Evolutionary conservation across 2,113 vertebrate genomes (phyloP).

Genomic region (Tachysurus fulvidraco): DNA sequence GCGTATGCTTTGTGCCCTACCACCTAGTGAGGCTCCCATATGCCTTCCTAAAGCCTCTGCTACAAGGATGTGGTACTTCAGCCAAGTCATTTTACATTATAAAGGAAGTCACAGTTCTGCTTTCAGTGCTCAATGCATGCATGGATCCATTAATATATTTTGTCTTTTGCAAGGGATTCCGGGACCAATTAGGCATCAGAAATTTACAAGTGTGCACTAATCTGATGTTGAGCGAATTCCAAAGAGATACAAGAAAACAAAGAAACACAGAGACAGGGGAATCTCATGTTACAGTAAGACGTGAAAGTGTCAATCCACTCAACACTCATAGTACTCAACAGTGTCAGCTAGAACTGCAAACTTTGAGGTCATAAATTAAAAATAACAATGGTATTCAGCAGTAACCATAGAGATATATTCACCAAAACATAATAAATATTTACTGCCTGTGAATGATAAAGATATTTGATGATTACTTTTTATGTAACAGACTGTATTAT

Average conservation of each 20-base stretch:
- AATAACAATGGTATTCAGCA: background rate
- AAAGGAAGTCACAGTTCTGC: conserved; percentile 64
- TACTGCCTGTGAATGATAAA: background rate
- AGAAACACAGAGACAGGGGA: conserved; percentile 29
- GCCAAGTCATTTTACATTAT: conserved; percentile 53
- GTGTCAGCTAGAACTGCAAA: background rate
- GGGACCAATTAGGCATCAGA: conserved; percentile 51
- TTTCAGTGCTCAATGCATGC: conserved; percentile 70
- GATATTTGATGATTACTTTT: background rate
- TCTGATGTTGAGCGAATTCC: background rate
- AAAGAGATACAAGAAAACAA: background rate
- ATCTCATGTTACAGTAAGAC: background rate
- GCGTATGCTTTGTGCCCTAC: conserved; percentile 73
- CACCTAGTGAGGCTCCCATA: conserved; percentile 70
- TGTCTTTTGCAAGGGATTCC: conserved; percentile 70
- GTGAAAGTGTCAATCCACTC: conserved; percentile 16
- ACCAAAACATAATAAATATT: background rate
- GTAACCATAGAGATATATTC: background rate
- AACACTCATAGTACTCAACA: background rate
- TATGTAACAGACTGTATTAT: background rate
- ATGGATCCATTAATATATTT: conserved; percentile 75
- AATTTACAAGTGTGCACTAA: too few relatives aligned
- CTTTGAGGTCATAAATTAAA: background rate
- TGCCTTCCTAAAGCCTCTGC: conserved; percentile 41
- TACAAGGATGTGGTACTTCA: conserved; percentile 5